Base-by-base conservation (phyloP, 2,797 vertebrate genomes). In the Buphagus erythrorhynchus region DNA sequence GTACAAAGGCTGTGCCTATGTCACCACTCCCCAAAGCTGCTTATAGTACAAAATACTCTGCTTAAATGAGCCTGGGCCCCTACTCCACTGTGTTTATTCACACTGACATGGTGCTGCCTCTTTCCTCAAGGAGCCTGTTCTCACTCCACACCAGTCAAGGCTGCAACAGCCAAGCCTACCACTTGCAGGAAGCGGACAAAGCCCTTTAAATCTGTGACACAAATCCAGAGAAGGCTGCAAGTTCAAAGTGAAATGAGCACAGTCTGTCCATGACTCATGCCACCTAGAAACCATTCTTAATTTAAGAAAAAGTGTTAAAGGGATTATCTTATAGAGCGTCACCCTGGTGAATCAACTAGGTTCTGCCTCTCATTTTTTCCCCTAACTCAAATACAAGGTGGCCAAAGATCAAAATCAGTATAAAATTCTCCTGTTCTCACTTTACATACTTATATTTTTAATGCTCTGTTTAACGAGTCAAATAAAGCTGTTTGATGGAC, bases 181-280 rank as follows among this genome's bases (percentile, higher is more conserved):
- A 36, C 55, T 55, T 18, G 73, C 49, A 88, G 82, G 82, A 78
- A 83, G 51, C 8, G 14, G 63, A 82, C 59, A 66, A 78, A 96
- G 77, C 79, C 69, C 55, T 95, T 80, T 63, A 29, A 94, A 84
- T 51, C 73, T 67, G 76, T 75, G 89, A 97, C 83, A 95, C 61
- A 94, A 86, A 97, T 94, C 93, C 96, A 95, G 81, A 78, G 25
- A 92, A 96, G 90, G 87, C 94, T 97, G 88, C 66, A 96, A 98
- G 96, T 97, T 97, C 94, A 93, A 80, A 92, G 88, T 31, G 87
- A 97, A 96, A 97, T 52, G 33, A 93, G 78, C 94, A 95, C 94
- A 96, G 85, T 87, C 68, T 71, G 75, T 16, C 91, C 96, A 55
- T 89, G 97, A 96, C 62, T 95, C 92, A 95, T 63, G 25, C 69